Percentiles rank a stretch among this genome's conserved stretches.
Evolutionary conservation across 2,797 vertebrate genomes (phyloP).

Genomic region (Morus bassanus): DNA sequence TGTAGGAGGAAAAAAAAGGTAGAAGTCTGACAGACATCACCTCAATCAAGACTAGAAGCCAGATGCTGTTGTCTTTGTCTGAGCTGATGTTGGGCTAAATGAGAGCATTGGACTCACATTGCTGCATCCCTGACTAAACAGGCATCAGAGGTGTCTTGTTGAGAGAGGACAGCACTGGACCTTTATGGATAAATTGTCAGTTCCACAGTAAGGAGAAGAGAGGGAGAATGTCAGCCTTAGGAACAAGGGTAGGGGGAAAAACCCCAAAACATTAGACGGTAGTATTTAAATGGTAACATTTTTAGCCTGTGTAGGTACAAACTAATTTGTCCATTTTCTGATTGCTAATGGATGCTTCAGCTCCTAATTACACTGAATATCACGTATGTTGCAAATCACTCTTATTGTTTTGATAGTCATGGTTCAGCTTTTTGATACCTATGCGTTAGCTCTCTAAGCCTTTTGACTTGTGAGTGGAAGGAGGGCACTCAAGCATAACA

Average conservation of each 20-base stretch:
- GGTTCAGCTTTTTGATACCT: neutral
- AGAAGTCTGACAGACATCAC: neutral
- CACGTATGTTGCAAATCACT: neutral
- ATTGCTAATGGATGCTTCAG: constrained; percentile 21
- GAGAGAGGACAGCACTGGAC: neutral
- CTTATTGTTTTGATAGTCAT: neutral
- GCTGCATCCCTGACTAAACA: neutral
- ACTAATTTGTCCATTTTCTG: constrained; percentile 18
- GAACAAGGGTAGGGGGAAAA: accelerated
- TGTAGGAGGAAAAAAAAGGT: neutral
- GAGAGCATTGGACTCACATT: neutral
- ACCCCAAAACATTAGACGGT: neutral
- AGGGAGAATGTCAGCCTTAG: neutral
- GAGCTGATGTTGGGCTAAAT: neutral
- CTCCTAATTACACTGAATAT: neutral
- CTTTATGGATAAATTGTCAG: neutral
- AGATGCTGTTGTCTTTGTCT: neutral
- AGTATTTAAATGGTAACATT: neutral
- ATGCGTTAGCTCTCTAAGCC: neutral
- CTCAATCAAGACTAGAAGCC: neutral
- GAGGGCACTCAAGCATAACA: neutral
- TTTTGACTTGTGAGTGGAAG: neutral
- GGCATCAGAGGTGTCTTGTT: neutral
- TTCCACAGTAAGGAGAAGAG: neutral
- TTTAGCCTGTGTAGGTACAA: constrained; percentile 5